Evolutionary conservation across 2,113 vertebrate species (phyloP).

Genomic region (Saimiri boliviensis): DNA sequence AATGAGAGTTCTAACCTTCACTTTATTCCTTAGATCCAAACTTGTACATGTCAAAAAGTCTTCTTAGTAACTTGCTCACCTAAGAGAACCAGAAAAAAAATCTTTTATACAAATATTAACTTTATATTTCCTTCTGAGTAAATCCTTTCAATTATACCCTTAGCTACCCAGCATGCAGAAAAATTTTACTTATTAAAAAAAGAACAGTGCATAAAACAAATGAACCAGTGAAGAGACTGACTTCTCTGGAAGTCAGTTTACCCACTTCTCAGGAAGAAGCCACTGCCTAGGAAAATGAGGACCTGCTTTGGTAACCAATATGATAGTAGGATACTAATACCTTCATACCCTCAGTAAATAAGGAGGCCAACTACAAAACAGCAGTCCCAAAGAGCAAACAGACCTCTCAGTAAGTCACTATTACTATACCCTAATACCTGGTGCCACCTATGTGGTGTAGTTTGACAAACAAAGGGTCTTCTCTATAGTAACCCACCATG

Average conservation of each 20-base stretch:
- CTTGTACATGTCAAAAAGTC: not conserved
- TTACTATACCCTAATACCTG: not conserved
- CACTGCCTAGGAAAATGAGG: not conserved
- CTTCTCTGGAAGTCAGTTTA: not conserved
- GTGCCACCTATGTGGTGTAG: not conserved
- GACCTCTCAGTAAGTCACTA: not conserved
- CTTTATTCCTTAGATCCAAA: constrained; percentile 35
- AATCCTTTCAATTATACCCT: constrained; percentile 20
- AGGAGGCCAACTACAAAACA: not conserved
- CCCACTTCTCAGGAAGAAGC: not conserved
- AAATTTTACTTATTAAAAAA: constrained; percentile 12
- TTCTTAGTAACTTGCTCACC: constrained; percentile 30
- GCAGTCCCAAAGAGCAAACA: not conserved
- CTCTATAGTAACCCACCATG: not conserved
- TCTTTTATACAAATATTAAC: constrained; percentile 10
- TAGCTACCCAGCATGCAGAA: not conserved
- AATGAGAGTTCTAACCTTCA: constrained; percentile 6
- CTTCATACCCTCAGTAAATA: not conserved
- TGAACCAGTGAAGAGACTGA: not conserved
- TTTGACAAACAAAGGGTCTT: not conserved
- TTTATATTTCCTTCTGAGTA: constrained; percentile 40
- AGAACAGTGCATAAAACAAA: constrained; percentile 13
- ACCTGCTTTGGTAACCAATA: not conserved
- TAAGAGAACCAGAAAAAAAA: constrained; percentile 54
- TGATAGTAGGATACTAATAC: not conserved